These are phyloP conservation scores for Zaprionus davidi DNA, from an alignment of 1,140 invertebrate species.

Conservation along the genomic window DNA sequence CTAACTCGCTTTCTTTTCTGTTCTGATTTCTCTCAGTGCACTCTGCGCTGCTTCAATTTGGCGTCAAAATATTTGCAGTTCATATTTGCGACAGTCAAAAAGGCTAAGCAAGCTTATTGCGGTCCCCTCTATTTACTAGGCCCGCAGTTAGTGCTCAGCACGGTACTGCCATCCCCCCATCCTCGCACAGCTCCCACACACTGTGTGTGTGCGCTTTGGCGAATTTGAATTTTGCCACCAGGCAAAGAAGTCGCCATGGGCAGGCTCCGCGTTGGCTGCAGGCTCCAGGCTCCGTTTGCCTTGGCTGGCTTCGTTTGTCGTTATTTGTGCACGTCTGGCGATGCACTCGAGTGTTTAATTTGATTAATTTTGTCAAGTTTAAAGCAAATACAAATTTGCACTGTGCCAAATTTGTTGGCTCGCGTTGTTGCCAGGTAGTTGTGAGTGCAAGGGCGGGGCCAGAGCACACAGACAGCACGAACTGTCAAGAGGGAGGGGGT, in stretches of 20 bases:
- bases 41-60: constrained; percentile 61
- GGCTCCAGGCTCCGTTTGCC: constrained; percentile 18
- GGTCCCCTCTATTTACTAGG: constrained; percentile 66
- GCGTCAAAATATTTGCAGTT: constrained; percentile 77
- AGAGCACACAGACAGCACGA: neutral
- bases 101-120: constrained; percentile 80
- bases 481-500: neutral
- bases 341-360: constrained; percentile 81
- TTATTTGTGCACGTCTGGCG: constrained; percentile 81
- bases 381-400: constrained; percentile 79
- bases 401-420: constrained; percentile 73
- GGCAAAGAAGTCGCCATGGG: constrained; percentile 39
- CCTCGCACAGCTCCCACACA: neutral
- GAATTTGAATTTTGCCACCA: constrained; percentile 70
- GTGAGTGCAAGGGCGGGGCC: constrained; percentile 5
- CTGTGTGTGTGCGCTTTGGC: constrained; percentile 50
- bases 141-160: constrained; percentile 40
- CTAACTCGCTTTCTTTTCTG: neutral
- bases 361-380: constrained; percentile 82
- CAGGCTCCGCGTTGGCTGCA: constrained; percentile 7
- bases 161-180: neutral
- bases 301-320: constrained; percentile 43
- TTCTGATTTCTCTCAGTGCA: constrained; percentile 6
- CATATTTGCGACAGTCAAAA: constrained; percentile 79
- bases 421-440: constrained; percentile 41